Conservation (phyloP, 2,113 vertebrate genomes). For the Dasypus novemcinctus region DNA sequence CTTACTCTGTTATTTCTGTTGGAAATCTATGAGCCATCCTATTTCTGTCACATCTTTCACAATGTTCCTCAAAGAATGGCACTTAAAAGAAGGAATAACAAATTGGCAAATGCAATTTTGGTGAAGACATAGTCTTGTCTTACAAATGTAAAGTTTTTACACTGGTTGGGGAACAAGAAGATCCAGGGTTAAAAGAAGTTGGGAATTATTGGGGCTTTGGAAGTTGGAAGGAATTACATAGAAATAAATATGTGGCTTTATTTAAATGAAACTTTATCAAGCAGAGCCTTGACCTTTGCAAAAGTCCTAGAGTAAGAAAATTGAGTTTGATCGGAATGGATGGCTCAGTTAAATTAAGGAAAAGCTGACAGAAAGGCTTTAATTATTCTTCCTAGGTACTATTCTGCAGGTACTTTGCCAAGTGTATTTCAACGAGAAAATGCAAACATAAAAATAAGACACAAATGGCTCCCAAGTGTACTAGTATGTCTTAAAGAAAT, state of each 20-base stretch:
- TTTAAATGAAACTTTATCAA: background rate
- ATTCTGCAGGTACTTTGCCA: conserved; percentile 51
- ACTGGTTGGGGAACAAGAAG: background rate
- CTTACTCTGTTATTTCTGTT: background rate
- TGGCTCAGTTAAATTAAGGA: conserved; percentile 54
- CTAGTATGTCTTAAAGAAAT: background rate
- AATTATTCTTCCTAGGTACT: conserved; percentile 44
- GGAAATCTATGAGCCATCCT: background rate
- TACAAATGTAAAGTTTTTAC: background rate
- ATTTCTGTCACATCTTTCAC: background rate
- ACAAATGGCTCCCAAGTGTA: conserved; percentile 39
- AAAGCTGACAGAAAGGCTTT: conserved; percentile 31
- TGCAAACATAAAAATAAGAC: conserved; percentile 39
- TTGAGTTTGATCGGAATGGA: conserved; percentile 39
- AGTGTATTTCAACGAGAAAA: conserved; percentile 62
- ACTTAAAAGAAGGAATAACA: background rate
- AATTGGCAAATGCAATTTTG: background rate
- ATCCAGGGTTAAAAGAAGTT: background rate
- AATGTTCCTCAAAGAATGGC: background rate
- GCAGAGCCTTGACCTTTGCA: background rate
- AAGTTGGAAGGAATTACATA: background rate
- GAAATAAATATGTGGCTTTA: background rate
- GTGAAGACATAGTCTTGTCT: background rate
- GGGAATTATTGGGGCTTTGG: background rate
- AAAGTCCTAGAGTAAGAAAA: conserved; percentile 59